Evolutionary conservation across 2,888 invertebrate genomes (phyloP), one percentile per base, ranked within the genome.

Genomic region (Romanomermis culicivorax): DNA sequence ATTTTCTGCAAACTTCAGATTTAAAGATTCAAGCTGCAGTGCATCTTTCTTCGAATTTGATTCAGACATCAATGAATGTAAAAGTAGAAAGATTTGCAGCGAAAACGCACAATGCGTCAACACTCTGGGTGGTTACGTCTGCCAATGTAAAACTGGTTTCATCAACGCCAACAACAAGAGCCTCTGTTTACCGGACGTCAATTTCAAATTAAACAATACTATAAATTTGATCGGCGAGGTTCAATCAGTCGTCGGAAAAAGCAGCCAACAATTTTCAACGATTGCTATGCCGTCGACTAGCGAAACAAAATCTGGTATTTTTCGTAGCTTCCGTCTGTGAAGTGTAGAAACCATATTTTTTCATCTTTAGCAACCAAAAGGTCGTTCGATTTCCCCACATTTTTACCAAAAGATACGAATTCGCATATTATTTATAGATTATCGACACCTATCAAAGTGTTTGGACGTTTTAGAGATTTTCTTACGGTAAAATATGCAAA

Each of bases 1-100:
- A n/a, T n/a, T n/a, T n/a, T n/a, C n/a, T n/a, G n/a, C n/a, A n/a
- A n/a, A n/a, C n/a, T n/a, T n/a, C 36, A 36, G 36, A 11, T 36
- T 17, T 11, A 36, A 11, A 11, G 7, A 17, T 36, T 17, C 36
- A 36, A 36, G 7, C 11, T 17, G 36, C 7, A 36, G 17, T 36
- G 36, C 36, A 36, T 17, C 36, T 36, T 36, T 17, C 17, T 36
- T 36, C 36, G 7, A 11, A 23, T 45, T 45, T 45, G 11, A 7
- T 45, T 23, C 48, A 63, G 65, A 65, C 51, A 59, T 63, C 27
- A 64, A 65, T 55, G 65, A 65, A 51, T 65, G 65, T 47, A 59
- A 61, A 4, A 59, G 58, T 2, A 53, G 53, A 29, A 60, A 58
- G 25, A 60, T 59, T 2, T 65, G 65, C 52, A 61, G 62, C 51